phyloP scores from a whole-genome alignment of 2,113 vertebrate species.

The Eulemur macaco region DNA sequence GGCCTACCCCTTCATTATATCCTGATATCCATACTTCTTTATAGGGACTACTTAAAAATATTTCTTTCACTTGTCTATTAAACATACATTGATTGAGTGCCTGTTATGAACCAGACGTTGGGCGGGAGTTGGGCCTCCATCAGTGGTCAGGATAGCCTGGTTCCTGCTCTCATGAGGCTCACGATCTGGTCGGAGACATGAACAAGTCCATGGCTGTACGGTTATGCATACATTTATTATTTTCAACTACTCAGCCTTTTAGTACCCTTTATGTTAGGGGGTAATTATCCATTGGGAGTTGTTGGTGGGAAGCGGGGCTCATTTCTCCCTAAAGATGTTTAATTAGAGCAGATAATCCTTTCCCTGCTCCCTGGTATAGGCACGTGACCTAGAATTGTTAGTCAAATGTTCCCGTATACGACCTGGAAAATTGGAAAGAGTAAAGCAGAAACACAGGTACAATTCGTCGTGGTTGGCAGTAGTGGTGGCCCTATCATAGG shows the following conservation, averaged over 20 bases:
- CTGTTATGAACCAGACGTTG: neutral
- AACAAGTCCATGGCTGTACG: neutral
- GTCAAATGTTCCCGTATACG: neutral
- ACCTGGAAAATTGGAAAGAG: neutral
- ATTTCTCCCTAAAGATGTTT: neutral
- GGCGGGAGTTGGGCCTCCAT: neutral
- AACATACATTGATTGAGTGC: neutral
- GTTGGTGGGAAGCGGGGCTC: neutral
- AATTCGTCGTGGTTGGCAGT: neutral
- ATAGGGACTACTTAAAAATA: neutral
- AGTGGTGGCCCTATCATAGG: neutral
- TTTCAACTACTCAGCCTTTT: neutral
- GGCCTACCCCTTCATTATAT: neutral
- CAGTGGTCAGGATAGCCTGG: neutral
- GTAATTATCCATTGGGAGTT: neutral
- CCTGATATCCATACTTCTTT: neutral
- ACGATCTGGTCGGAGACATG: neutral
- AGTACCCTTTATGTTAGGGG: neutral
- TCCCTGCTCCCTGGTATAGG: neutral
- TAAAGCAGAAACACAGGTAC: neutral
- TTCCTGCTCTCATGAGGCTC: neutral
- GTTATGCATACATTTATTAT: neutral
- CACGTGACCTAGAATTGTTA: neutral
- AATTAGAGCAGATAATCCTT: neutral
- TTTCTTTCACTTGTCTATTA: neutral